Conservation (phyloP, 2,113 vertebrate genomes). For the Loxodonta africana region DNA sequence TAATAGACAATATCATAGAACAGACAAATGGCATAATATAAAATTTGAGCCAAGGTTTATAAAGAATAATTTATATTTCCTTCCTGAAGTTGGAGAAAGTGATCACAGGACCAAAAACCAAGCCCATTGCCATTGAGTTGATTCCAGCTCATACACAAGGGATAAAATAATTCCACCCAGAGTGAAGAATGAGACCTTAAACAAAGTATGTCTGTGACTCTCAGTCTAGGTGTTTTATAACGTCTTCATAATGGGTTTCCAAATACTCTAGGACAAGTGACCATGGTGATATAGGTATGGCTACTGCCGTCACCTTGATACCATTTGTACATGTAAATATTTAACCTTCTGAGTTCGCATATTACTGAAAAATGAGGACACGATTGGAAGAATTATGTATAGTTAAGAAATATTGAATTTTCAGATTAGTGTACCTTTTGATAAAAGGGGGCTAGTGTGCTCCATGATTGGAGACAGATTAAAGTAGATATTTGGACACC, state of each 20-base stretch:
- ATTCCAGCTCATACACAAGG: too few relatives aligned
- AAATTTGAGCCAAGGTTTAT: background rate
- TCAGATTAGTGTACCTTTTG: background rate
- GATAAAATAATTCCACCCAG: background rate
- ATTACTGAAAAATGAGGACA: background rate
- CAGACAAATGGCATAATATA: background rate
- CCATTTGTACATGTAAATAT: background rate
- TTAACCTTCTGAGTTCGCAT: background rate
- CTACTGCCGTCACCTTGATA: background rate
- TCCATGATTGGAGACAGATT: background rate
- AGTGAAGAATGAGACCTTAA: background rate
- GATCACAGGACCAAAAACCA: too few relatives aligned
- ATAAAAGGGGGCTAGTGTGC: background rate
- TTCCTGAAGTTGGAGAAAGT: too few relatives aligned
- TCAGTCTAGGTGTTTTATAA: background rate
- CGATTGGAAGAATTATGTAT: background rate
- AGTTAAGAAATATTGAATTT: background rate
- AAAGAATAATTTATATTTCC: background rate
- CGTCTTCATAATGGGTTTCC: background rate
- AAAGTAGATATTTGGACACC: background rate
- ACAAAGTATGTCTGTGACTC: background rate
- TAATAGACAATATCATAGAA: background rate
- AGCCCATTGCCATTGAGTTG: too few relatives aligned
- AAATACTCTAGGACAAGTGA: background rate
- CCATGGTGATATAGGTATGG: background rate